A percentile compares a stretch with the other conserved stretches of the same genome.
These are phyloP conservation scores for Ophthalmolycus amberensis DNA, from an alignment of 2,113 vertebrate genomes.

Conservation along the genomic window DNA sequence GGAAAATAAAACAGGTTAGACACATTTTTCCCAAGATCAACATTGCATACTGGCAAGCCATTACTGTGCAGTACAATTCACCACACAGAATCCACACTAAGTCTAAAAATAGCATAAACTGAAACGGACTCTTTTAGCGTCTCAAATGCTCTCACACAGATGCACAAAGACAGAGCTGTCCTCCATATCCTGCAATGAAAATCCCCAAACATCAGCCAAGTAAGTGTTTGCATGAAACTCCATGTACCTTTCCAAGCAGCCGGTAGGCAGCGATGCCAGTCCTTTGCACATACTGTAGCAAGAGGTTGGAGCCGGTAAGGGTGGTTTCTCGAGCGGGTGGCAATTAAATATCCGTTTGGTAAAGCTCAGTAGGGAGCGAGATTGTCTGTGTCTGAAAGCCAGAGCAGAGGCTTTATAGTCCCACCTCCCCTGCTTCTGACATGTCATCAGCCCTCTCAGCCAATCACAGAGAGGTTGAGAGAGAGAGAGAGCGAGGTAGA, in stretches of 20 bases:
- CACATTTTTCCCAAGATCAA: not conserved
- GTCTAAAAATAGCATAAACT: not conserved
- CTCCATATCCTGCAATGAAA: conserved; percentile 11
- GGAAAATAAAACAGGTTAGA: conserved; percentile 35
- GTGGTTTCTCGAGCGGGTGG: not conserved
- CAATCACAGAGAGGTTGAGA: conserved; percentile 64
- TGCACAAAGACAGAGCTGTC: not conserved
- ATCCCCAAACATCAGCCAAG: not conserved
- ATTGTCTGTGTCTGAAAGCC: conserved; percentile 56
- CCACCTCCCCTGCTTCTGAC: conserved; percentile 50
- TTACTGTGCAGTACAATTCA: no score
- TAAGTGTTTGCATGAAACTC: conserved; percentile 2
- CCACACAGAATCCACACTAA: not conserved
- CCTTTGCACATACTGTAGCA: conserved; percentile 87
- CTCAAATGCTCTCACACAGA: conserved; percentile 15
- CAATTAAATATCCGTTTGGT: conserved; percentile 66
- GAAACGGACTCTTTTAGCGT: not conserved
- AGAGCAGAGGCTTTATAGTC: conserved; percentile 79
- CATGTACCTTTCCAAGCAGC: conserved; percentile 91
- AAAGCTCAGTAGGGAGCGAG: conserved; percentile 34
- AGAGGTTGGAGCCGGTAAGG: conserved; percentile 9
- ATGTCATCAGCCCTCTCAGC: conserved; percentile 70
- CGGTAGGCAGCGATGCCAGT: conserved; percentile 83
- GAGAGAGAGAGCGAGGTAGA: not conserved
- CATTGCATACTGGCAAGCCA: not conserved